Conservation (phyloP, 2,797 vertebrate species). For the Coregonus suidteri region DNA sequence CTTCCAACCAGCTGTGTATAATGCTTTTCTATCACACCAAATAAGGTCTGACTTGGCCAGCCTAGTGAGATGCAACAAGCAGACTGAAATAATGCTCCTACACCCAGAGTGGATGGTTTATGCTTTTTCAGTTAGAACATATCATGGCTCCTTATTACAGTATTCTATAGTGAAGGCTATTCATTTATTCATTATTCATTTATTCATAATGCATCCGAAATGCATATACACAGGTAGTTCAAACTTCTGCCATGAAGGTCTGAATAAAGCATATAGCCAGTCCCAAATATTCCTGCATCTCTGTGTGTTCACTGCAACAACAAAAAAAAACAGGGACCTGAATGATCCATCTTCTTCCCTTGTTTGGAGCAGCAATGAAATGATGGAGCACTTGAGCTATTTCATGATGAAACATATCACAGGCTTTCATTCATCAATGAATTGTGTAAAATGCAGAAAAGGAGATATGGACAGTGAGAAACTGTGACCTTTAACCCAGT, state of each 20-base stretch:
- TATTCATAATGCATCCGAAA: neutral
- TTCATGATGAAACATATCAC: neutral
- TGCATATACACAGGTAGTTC: neutral
- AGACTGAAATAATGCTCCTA: neutral
- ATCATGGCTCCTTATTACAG: neutral
- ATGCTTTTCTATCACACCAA: neutral
- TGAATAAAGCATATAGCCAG: neutral
- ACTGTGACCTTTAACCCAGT: neutral
- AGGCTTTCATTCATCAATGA: neutral
- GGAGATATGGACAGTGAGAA: neutral
- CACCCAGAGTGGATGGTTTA: neutral
- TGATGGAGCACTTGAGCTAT: neutral
- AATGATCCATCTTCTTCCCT: too few species aligned
- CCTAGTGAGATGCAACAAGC: neutral
- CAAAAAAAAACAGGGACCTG: too few species aligned
- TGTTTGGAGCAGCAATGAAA: too few species aligned
- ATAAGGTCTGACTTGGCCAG: neutral
- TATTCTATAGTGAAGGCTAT: neutral
- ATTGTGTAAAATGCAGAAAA: neutral
- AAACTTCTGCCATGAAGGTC: neutral
- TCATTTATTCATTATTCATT: neutral
- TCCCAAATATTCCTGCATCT: neutral
- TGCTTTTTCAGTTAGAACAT: neutral
- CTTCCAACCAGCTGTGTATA: neutral
- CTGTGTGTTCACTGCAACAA: too few species aligned